A percentile compares a stretch with the other conserved stretches of the same genome.
phyloP scores from a whole-genome alignment of 1,140 invertebrate species.

The Pectinophora gossypiella region DNA sequence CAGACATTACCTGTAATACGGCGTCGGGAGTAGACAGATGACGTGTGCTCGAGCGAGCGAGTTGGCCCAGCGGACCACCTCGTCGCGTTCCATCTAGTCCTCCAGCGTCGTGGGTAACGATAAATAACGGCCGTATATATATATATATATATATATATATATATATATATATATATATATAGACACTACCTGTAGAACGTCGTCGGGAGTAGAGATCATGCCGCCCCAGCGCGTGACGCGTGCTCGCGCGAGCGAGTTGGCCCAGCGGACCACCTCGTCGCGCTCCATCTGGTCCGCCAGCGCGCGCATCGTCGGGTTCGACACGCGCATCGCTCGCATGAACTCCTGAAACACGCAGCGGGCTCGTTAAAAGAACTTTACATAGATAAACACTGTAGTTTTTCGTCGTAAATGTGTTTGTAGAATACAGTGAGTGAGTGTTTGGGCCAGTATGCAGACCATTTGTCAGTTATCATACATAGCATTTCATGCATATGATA shows the following conservation, averaged over 20 bases:
- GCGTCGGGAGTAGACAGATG: constrained; percentile 94
- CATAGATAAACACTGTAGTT: too few relatives aligned
- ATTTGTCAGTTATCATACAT: too few relatives aligned
- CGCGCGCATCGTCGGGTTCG: constrained; percentile 91
- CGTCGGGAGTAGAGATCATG: constrained; percentile 98
- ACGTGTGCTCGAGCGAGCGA: constrained; percentile 90
- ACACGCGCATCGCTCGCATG: constrained; percentile 92
- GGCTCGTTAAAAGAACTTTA: too few relatives aligned
- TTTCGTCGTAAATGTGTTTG: too few relatives aligned
- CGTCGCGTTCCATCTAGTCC: constrained; percentile 94
- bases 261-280: constrained; percentile 95
- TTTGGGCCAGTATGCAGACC: too few relatives aligned
- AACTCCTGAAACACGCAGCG: constrained; percentile 87
- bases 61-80: constrained; percentile 93
- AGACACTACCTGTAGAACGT: constrained; percentile 86
- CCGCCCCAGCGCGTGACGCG: constrained; percentile 96
- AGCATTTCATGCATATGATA: too few relatives aligned
- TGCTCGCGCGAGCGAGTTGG: constrained; percentile 87
- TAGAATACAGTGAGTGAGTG: too few relatives aligned
- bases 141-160: too few relatives aligned
- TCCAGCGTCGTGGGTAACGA: constrained; percentile 92
- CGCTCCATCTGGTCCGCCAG: constrained; percentile 94
- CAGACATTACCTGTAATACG: constrained; percentile 90
- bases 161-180: too few relatives aligned
- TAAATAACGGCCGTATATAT: too few relatives aligned